Conservation (phyloP, 2,888 invertebrate genomes). For the Gastrophysa polygoni region DNA sequence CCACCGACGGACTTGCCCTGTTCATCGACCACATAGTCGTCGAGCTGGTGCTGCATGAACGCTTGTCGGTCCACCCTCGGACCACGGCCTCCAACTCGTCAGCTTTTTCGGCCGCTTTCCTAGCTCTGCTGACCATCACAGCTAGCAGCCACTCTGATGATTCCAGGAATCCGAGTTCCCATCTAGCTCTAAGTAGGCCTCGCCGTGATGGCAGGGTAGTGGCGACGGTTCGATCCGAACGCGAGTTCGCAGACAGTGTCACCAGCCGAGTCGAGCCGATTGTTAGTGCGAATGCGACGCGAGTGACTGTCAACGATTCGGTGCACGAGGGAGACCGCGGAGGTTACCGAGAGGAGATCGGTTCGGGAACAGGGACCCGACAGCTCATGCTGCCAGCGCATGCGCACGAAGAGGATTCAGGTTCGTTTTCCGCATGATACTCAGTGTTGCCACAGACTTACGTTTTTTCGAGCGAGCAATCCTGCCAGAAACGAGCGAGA, state of each 20-base stretch:
- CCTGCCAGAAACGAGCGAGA: too few species aligned
- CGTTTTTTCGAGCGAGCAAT: too few species aligned
- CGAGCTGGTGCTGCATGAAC: conserved; percentile 52
- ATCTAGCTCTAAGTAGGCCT: conserved; percentile 52
- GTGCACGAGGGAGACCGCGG: conserved; percentile 35
- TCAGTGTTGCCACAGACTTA: too few species aligned
- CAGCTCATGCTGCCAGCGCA: conserved; percentile 55
- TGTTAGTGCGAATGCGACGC: conserved; percentile 36
- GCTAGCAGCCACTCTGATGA: conserved; percentile 47
- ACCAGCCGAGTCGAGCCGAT: too few species aligned
- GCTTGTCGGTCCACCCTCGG: conserved; percentile 52
- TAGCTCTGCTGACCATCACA: conserved; percentile 49
- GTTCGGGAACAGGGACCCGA: conserved; percentile 32
- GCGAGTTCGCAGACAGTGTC: too few species aligned
- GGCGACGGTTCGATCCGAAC: conserved; percentile 38
- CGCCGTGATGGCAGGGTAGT: conserved; percentile 52
- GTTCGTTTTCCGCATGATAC: too few species aligned
- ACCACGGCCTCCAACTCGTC: conserved; percentile 51
- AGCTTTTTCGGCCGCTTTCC: conserved; percentile 52
- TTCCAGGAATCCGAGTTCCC: conserved; percentile 52
- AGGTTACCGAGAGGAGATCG: conserved; percentile 28
- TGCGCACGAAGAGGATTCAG: conserved; percentile 52
- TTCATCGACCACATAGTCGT: conserved; percentile 33
- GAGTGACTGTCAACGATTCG: conserved; percentile 31
- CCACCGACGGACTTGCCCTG: conserved; percentile 23